Evolutionary conservation across 1,140 invertebrate species (phyloP).

Genomic region (Asbolus verrucosus): DNA sequence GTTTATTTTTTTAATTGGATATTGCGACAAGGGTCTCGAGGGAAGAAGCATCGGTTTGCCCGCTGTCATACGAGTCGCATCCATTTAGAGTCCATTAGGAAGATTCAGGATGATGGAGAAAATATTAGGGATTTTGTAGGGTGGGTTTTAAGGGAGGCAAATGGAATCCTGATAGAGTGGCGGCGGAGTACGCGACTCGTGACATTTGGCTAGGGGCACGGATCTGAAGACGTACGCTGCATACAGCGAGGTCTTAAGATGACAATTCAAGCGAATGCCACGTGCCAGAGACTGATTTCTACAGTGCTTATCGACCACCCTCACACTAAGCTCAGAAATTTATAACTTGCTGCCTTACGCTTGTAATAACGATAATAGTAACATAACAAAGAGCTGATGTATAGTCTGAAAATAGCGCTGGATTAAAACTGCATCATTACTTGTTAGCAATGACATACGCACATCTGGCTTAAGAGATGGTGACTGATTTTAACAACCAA

Average conservation of each 20-base stretch:
- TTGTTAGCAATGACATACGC: too few relatives aligned
- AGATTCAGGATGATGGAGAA: constrained; percentile 56
- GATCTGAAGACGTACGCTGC: constrained; percentile 48
- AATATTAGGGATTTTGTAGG: constrained; percentile 53
- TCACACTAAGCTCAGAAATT: too few relatives aligned
- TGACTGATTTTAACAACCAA: too few relatives aligned
- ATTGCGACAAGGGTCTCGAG: constrained; percentile 48
- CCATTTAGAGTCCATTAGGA: constrained; percentile 58
- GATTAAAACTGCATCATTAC: too few relatives aligned
- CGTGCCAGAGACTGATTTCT: too few relatives aligned
- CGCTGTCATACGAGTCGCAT: constrained; percentile 57
- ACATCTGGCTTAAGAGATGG: too few relatives aligned
- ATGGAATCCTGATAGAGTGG: constrained; percentile 55
- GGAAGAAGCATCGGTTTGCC: constrained; percentile 52
- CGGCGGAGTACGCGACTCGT: constrained; percentile 46
- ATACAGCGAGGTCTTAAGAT: constrained; percentile 37
- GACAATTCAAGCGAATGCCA: too few relatives aligned
- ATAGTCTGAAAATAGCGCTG: too few relatives aligned
- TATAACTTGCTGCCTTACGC: too few relatives aligned
- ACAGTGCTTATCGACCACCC: too few relatives aligned
- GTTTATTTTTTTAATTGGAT: constrained; percentile 61
- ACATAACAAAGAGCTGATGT: too few relatives aligned
- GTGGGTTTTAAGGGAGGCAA: constrained; percentile 46
- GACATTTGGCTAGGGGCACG: constrained; percentile 51
- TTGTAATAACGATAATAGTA: too few relatives aligned